Base-by-base conservation (phyloP, 2,888 invertebrate genomes). In the Argyra leucocephala region DNA sequence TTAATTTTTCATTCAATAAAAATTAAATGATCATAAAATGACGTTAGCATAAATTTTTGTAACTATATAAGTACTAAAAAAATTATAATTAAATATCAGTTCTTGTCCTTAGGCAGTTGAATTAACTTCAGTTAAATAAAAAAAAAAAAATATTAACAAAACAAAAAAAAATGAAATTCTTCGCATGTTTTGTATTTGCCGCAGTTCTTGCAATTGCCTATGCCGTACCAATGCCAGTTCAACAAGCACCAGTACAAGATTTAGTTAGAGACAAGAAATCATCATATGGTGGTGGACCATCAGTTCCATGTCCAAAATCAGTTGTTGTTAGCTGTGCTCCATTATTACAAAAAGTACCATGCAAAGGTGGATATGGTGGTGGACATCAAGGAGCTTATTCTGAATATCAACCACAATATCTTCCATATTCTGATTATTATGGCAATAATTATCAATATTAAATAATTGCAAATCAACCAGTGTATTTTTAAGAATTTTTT, bases 311-410 rank as follows among this genome's bases (percentile, higher is more conserved):
- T 67, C 73, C 76, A 57, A 75, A 72, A 66, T 76, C 74, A 68
- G 76, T 76, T 64, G 67, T 78, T 65, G 72, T 78, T 68, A 76
- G 78, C 66, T 78, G 77, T 69, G 72, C 73, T 63, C 77, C 78
- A 60, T 71, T 70, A 0, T 67, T 78, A 63, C 69, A 72, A 64
- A 74, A 76, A 68, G 77, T 73, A 37, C 74, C 76, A 64, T 77
- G 78, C 69, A 58, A 22, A 58, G 22, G 22, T 22, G 57, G n/a
- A 4, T 2, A 2, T 2, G 22, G 22, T 22, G 12, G 2, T 58
- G 22, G 9, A 3, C 58, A 2, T 22, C 9, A 7, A 10, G 22
- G 22, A 22, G 22, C 58, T 22, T 22, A 22, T 10, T 22, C 22
- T 22, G 58, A 22, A 22, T 15, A 9, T 22, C 22, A 3, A 22